Evolutionary conservation across 2,888 invertebrate species (phyloP).

Genomic region (Ethmia dodecea): DNA sequence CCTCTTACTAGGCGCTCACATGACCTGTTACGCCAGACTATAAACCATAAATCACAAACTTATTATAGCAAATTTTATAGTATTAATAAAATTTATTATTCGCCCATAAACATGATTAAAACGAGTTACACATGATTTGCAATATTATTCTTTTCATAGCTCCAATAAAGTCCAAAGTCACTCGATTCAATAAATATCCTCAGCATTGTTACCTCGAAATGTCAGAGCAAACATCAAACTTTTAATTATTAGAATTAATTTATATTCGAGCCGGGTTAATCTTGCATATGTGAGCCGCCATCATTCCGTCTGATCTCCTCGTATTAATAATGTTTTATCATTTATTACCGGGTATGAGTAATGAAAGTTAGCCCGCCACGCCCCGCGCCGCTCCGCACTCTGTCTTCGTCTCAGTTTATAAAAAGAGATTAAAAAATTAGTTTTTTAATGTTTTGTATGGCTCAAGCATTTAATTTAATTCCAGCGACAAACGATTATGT

Average conservation of each 20-base stretch:
- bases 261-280: slow-evolving; percentile 62
- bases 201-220: too few relatives aligned
- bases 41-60: too few relatives aligned
- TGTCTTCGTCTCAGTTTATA: slow-evolving; percentile 64
- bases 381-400: slow-evolving; percentile 64
- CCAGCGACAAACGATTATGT: slow-evolving; percentile 62
- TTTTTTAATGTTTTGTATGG: slow-evolving; percentile 45
- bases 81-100: too few relatives aligned
- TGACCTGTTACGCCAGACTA: too few relatives aligned
- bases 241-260: slow-evolving; percentile 74
- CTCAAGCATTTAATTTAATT: slow-evolving; percentile 49
- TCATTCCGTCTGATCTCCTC: slow-evolving; percentile 62
- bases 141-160: too few relatives aligned
- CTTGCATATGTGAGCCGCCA: slow-evolving; percentile 51
- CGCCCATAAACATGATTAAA: too few relatives aligned
- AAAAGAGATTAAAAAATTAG: slow-evolving; percentile 53
- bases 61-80: too few relatives aligned
- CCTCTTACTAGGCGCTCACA: too few relatives aligned
- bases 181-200: too few relatives aligned
- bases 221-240: slow-evolving; percentile 35
- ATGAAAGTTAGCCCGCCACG: slow-evolving; percentile 73
- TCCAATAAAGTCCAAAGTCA: too few relatives aligned
- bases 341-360: slow-evolving; percentile 73
- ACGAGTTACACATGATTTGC: too few relatives aligned
- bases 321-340: slow-evolving; percentile 78